Conservation (phyloP, 2,888 invertebrate species). For the Andrena bucephala region DNA sequence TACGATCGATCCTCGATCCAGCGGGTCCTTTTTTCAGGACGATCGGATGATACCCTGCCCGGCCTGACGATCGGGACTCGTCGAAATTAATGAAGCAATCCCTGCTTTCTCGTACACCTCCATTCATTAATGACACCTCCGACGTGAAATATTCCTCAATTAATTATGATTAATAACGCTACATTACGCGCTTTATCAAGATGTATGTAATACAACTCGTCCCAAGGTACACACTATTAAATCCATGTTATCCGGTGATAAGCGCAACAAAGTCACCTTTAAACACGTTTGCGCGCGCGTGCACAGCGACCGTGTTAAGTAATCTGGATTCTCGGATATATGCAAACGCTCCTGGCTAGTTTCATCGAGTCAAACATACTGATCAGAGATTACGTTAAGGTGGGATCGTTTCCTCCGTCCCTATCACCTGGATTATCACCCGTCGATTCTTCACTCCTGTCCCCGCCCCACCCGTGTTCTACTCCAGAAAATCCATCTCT, state of each 20-base stretch:
- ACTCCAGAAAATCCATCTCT: background rate
- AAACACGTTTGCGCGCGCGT: background rate
- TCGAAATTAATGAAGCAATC: conserved; percentile 13
- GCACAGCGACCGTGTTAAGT: too few relatives aligned
- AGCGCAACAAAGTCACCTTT: background rate
- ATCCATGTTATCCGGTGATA: background rate
- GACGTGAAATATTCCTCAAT: background rate
- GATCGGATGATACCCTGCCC: background rate
- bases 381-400: too few relatives aligned
- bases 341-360: too few relatives aligned
- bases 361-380: too few relatives aligned
- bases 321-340: too few relatives aligned
- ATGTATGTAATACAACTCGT: background rate
- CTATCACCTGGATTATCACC: too few relatives aligned
- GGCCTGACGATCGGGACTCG: background rate
- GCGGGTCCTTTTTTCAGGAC: background rate
- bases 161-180: background rate
- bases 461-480: too few relatives aligned
- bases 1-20: conserved; percentile 40
- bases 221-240: background rate
- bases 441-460: too few relatives aligned
- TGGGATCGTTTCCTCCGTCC: too few relatives aligned
- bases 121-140: conserved; percentile 1
- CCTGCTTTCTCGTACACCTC: background rate
- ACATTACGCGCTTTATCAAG: background rate